phyloP scores from a whole-genome alignment of 2,797 vertebrate genomes.

The Helarctos malayanus region DNA sequence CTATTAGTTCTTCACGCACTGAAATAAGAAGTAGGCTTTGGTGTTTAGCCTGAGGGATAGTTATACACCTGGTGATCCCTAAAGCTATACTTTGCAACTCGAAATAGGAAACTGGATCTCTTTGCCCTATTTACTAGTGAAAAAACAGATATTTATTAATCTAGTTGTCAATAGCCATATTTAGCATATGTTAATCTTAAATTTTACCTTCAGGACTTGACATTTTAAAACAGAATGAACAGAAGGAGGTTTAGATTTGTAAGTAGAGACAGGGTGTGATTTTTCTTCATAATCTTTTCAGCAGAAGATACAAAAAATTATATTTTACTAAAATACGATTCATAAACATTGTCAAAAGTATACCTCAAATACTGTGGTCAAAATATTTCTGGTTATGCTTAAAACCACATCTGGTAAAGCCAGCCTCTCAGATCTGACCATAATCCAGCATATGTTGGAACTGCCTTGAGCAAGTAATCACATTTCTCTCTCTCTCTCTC shows the following conservation, averaged over 20 bases:
- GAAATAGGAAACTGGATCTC: neutral
- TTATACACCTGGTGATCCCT: neutral
- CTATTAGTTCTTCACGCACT: neutral
- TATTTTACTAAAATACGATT: neutral
- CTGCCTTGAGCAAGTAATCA: neutral
- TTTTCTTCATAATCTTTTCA: neutral
- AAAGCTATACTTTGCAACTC: neutral
- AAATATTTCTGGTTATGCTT: neutral
- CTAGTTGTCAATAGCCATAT: neutral
- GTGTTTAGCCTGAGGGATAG: neutral
- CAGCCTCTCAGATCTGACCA: neutral
- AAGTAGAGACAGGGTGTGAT: neutral
- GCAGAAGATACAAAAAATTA: neutral
- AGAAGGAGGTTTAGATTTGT: neutral
- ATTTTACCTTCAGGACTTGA: slow-evolving; percentile 11
- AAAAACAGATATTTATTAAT: slow-evolving; percentile 28
- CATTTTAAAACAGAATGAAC: neutral
- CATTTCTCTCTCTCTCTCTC: neutral
- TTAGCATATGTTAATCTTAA: neutral
- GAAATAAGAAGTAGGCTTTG: neutral
- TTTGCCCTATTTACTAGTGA: slow-evolving; percentile 48
- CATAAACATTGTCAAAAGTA: neutral
- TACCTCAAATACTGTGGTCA: neutral
- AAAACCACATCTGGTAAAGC: neutral
- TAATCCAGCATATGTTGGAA: neutral